Evolutionary conservation across 2,113 vertebrate genomes (phyloP).

Genomic region (Oncorhynchus mykiss): DNA sequence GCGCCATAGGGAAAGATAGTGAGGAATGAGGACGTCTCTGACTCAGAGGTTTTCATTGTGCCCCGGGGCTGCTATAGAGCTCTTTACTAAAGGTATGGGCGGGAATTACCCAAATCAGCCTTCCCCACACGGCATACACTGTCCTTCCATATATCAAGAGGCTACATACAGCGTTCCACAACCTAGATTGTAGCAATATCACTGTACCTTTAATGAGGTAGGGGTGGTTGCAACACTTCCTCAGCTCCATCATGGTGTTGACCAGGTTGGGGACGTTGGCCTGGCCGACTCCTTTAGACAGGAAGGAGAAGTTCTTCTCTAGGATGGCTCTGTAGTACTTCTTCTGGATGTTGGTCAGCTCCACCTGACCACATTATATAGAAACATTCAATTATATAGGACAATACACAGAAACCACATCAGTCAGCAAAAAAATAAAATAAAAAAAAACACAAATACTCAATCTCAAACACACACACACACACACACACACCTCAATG

Average conservation of each 20-base stretch:
- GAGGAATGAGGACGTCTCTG: neutral
- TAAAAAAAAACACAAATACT: too few relatives aligned
- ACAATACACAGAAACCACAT: too few relatives aligned
- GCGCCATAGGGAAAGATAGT: neutral
- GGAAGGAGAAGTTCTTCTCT: slow-evolving; percentile 97
- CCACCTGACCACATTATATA: slow-evolving; percentile 65
- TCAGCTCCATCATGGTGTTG: slow-evolving; percentile 99
- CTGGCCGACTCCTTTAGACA: slow-evolving; percentile 95
- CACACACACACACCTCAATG: slow-evolving; percentile 74
- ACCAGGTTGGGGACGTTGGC: slow-evolving; percentile 96
- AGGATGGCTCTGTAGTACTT: slow-evolving; percentile 97
- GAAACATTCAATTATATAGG: too few relatives aligned
- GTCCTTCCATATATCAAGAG: neutral
- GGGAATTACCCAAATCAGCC: neutral
- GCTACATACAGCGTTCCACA: too few relatives aligned
- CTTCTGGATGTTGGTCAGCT: slow-evolving; percentile 98
- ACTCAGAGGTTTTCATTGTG: neutral
- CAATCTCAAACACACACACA: too few relatives aligned
- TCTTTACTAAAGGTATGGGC: neutral
- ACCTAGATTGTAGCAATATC: too few relatives aligned
- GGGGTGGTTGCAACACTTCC: slow-evolving; percentile 98
- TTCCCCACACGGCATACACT: neutral
- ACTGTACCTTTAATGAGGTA: slow-evolving; percentile 89
- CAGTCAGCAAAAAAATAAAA: too few relatives aligned
- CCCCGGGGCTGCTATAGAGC: neutral